Evolutionary conservation across 2,113 vertebrate genomes (phyloP).

Genomic region (Phalacrocorax aristotelis): DNA sequence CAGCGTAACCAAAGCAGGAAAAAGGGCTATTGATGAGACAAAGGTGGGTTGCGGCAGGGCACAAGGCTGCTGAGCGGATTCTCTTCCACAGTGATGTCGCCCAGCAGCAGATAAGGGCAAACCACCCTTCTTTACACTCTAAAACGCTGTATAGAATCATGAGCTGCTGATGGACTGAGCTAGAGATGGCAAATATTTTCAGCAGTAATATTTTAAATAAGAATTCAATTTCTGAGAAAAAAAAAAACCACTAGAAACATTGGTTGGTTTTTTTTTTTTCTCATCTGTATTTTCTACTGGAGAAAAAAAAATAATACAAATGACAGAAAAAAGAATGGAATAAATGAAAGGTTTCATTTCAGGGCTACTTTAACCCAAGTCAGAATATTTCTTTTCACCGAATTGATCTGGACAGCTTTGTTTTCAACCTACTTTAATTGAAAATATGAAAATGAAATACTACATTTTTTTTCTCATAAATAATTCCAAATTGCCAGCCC

Average conservation of each 20-base stretch:
- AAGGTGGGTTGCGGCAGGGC: neutral
- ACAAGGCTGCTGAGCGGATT: neutral
- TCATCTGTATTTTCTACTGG: neutral
- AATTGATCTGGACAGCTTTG: constrained; percentile 4
- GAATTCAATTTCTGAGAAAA: neutral
- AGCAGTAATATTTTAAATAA: neutral
- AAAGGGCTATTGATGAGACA: neutral
- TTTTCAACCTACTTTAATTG: neutral
- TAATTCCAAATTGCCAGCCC: constrained; percentile 6
- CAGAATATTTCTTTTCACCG: neutral
- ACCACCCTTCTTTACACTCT: neutral
- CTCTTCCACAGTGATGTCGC: neutral
- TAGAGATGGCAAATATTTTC: neutral
- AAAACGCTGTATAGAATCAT: neutral
- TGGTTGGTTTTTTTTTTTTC: neutral
- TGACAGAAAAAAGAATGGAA: neutral
- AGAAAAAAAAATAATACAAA: neutral
- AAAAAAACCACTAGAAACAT: neutral
- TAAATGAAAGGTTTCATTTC: neutral
- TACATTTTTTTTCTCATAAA: constrained; percentile 11
- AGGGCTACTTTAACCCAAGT: neutral
- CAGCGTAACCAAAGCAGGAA: neutral
- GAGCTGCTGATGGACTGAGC: neutral
- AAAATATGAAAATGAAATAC: constrained; percentile 26
- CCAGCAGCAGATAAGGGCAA: neutral